Base-by-base conservation (phyloP, 2,888 invertebrate species). In the Eurytoma californica region DNA sequence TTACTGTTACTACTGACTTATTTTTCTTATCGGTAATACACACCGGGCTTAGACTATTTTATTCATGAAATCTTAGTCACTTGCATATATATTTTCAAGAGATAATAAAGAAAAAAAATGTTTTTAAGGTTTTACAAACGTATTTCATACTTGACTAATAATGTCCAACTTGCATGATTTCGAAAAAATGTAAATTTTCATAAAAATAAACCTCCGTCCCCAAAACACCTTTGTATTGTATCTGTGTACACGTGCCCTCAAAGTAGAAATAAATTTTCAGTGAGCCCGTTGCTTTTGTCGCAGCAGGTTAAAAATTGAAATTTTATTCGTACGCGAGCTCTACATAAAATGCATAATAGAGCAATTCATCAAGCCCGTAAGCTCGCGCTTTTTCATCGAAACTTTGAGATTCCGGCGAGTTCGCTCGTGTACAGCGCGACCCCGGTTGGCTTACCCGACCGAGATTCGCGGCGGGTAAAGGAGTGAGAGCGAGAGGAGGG, bases 351-450 rank as follows among this genome's bases (percentile, higher is more conserved):
- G 72, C 63, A 77, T 77, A 72, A 77, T 77, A 70, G 73, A 53
- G 69, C 73, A 77, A 80, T 77, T 77, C 73, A 80, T 73, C 77
- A 80, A 66, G 72, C 39, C 39, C 63, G 55, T 70, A 74, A 74
- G 69, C 47, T 70, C 30, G 66, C 67, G 63, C 72, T 80, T 80
- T 80, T 77, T 80, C 73, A 80, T 72, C 73, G 66, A 63, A 77
- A 77, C 80, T 77, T 77, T 69, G 70, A 77, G 73, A 80, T 77
- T 80, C 80, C 77, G 24, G 80, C 30, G 72, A 28, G n/a, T 39
- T n/a, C 61, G 47, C 61, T 69, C 57, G 47, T 20, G 28, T 47
- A 39, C 63, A 28, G 28, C 3, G 18, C 53, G 39, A 49, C 58
- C 16, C 51, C 7, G 39, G 39, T 9, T 7, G 39, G 39, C 39